phyloP scores from a whole-genome alignment of 2,797 vertebrate genomes.

The Oryzias sinensis region DNA sequence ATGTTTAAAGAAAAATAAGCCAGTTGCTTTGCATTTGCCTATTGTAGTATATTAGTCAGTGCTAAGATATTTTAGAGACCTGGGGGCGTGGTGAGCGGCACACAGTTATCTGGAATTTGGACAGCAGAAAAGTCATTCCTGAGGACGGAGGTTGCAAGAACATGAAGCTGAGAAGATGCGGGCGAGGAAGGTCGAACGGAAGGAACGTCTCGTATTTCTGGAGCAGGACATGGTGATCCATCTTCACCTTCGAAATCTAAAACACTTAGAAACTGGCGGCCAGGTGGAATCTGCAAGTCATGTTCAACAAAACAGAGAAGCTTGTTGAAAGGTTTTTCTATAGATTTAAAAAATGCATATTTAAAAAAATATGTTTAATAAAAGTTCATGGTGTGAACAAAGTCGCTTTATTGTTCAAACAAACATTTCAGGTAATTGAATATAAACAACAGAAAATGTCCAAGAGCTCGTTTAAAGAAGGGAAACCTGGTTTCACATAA shows the following conservation, averaged over 20 bases:
- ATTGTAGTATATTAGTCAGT: neutral
- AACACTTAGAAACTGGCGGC: conserved; percentile 79
- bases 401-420: too few relatives aligned
- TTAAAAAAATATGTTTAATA: too few relatives aligned
- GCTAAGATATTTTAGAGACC: conserved; percentile 32
- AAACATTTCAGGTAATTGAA: too few relatives aligned
- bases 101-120: conserved; percentile 7
- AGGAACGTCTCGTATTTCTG: conserved; percentile 24
- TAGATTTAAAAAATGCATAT: neutral
- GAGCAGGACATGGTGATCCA: conserved; percentile 44
- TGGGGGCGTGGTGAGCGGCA: conserved; percentile 18
- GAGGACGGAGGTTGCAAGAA: conserved; percentile 68
- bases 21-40: neutral
- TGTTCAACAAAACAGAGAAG: neutral
- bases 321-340: neutral
- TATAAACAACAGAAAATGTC: too few relatives aligned
- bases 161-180: conserved; percentile 74
- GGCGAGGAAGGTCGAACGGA: conserved; percentile 46
- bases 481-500: too few relatives aligned
- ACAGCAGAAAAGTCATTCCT: conserved; percentile 12
- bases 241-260: conserved; percentile 81
- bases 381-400: too few relatives aligned
- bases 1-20: conserved; percentile 11
- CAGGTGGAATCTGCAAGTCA: conserved; percentile 51
- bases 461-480: too few relatives aligned